Conservation (phyloP, 1,140 invertebrate genomes). For the Phymorhynchus buccinoides region DNA sequence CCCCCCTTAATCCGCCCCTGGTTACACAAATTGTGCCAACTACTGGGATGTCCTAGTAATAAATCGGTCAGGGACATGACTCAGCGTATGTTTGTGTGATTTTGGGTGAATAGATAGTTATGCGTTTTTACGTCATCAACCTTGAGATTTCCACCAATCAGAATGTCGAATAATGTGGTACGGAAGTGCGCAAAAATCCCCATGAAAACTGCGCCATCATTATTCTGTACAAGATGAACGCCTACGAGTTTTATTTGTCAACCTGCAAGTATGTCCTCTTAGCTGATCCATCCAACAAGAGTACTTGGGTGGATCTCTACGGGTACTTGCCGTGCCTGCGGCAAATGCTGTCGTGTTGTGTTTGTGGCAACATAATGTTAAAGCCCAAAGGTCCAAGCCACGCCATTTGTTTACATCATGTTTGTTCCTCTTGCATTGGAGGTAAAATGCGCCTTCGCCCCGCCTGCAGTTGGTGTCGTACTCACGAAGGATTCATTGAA, state of each 20-base stretch:
- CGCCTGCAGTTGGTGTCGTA: constrained; percentile 87
- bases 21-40: no score
- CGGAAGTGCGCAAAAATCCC: constrained; percentile 38
- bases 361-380: constrained; percentile 87
- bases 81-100: not conserved
- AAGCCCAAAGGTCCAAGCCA: constrained; percentile 87
- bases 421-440: constrained; percentile 85
- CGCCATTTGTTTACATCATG: constrained; percentile 89
- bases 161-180: constrained; percentile 12
- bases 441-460: constrained; percentile 88
- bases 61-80: no score
- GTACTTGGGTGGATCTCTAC: constrained; percentile 86
- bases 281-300: constrained; percentile 80
- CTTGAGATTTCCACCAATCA: constrained; percentile 23
- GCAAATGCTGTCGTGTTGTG: constrained; percentile 89
- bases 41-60: no score
- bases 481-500: constrained; percentile 86
- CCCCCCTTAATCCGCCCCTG: no score
- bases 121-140: constrained; percentile 25
- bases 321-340: constrained; percentile 86
- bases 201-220: constrained; percentile 21
- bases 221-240: constrained; percentile 80
- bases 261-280: constrained; percentile 86
- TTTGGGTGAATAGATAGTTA: not conserved
- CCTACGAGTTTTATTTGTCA: constrained; percentile 86